Evolutionary conservation across 2,797 vertebrate species (phyloP).

Genomic region (Amblyraja radiata): DNA sequence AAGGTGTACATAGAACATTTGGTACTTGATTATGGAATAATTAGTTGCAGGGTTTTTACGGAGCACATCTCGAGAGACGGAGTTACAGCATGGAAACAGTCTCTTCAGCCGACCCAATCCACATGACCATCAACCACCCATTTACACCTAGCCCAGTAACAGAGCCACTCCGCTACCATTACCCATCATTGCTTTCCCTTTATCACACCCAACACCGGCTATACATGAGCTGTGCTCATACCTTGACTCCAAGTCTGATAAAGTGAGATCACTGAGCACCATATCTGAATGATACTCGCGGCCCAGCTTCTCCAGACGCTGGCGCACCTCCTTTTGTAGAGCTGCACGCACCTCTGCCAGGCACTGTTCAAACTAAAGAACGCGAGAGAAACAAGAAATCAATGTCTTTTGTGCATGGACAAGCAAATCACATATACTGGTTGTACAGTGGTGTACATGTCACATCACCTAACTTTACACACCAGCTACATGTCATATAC

Average conservation of each 20-base stretch:
- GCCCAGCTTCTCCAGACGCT: slow-evolving; percentile 54
- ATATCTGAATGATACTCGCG: slow-evolving; percentile 49
- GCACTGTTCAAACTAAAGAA: slow-evolving; percentile 64
- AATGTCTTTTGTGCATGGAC: not conserved
- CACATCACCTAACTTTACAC: not conserved
- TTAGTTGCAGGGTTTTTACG: too few species aligned
- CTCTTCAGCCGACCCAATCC: too few species aligned
- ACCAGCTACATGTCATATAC: not conserved
- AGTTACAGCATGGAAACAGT: too few species aligned
- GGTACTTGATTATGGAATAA: too few species aligned
- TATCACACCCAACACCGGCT: not conserved
- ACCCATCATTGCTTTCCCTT: not conserved
- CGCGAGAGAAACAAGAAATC: not conserved
- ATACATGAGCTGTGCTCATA: slow-evolving; percentile 45
- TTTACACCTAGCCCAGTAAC: too few species aligned
- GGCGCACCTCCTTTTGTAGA: slow-evolving; percentile 56
- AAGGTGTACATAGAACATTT: too few species aligned
- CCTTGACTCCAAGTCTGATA: slow-evolving; percentile 86
- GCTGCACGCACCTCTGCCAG: slow-evolving; percentile 59
- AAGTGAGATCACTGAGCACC: slow-evolving; percentile 56
- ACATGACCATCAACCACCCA: too few species aligned
- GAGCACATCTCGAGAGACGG: too few species aligned
- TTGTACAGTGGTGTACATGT: not conserved
- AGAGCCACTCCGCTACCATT: too few species aligned
- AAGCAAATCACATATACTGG: not conserved